Evolutionary conservation across 2,888 invertebrate genomes (phyloP).

Genomic region (Gymnosoma rotundatum): DNA sequence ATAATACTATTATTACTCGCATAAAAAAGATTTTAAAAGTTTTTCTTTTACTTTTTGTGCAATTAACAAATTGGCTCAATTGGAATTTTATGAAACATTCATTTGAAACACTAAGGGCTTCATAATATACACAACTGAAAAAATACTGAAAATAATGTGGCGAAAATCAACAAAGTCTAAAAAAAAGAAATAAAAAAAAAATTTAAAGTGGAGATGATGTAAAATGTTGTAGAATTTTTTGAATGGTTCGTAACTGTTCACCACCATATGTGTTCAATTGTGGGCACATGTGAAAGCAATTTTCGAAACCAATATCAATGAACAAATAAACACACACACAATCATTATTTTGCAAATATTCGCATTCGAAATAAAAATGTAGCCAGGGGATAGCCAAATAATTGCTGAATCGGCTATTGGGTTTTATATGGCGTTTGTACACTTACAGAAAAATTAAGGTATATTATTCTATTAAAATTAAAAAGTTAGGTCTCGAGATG

Average conservation of each 20-base stretch:
- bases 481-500: too few relatives aligned
- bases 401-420: constrained; percentile 58
- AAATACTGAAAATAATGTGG: neutral
- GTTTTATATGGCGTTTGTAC: constrained; percentile 15
- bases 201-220: neutral
- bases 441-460: constrained; percentile 37
- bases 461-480: neutral
- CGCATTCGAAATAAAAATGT: constrained; percentile 1
- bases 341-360: constrained; percentile 8
- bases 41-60: constrained; percentile 65
- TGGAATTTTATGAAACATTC: constrained; percentile 81
- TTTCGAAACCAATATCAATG: constrained; percentile 42
- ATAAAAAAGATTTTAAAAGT: constrained; percentile 1
- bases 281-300: constrained; percentile 68
- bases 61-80: constrained; percentile 82
- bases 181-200: too few relatives aligned
- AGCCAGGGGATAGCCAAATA: constrained; percentile 43
- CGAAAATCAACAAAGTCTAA: too few relatives aligned
- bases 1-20: neutral
- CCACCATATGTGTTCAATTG: constrained; percentile 79
- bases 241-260: constrained; percentile 68
- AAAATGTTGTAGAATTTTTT: constrained; percentile 39
- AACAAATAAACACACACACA: constrained; percentile 32
- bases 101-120: constrained; percentile 56
- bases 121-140: neutral